Base-by-base conservation (phyloP, 2,797 vertebrate species). In the Gobionotothen gibberifrons region DNA sequence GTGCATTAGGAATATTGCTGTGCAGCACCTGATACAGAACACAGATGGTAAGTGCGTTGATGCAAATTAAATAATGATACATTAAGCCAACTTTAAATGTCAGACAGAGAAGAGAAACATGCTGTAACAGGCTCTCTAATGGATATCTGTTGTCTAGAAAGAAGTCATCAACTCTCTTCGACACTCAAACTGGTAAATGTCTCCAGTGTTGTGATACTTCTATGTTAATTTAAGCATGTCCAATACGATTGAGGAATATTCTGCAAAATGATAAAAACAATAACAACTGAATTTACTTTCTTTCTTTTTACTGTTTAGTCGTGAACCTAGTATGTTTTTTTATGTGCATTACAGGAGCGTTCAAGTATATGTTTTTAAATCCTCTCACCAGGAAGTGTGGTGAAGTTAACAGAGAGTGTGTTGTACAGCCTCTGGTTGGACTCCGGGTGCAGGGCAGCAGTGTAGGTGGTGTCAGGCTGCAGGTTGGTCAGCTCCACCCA, bases 341-440 rank as follows among this genome's bases (percentile, higher is more conserved):
- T 1, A 42, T 47, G 17, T 44, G 10, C 40, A 36, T 21, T 15
- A 15, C 21, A 65, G 21, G 9, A 63, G 49, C 8, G 17, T 47
- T 4, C 44, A 46, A 48, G 9, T 5, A 39, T 5, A 16, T 42
- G 14, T 15, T 11, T 32, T 47, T 11, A 29, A 26, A 54, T 66
- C 9, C 49, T 86, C 85, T 89, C 72, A 94, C 93, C 93, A 9
- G 91, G 71, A 72, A 90, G 87, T 9, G 94, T 94, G 66, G 85
- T 93, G 82, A 94, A 94, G 55, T 47, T 76, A 9, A 90, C 87
- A 6, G 82, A 85, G 42, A 90, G 89, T 0, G 81, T 84, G 49
- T 64, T 82, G 55, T 77, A 75, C 64, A 65, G 49, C 14, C 44
- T 64, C 47, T 76, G 68, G 64, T 88, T 90, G 79, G 89, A 85